These are phyloP conservation scores for Nothocercus julius DNA, from an alignment of 2,113 vertebrate genomes.

Conservation along the genomic window DNA sequence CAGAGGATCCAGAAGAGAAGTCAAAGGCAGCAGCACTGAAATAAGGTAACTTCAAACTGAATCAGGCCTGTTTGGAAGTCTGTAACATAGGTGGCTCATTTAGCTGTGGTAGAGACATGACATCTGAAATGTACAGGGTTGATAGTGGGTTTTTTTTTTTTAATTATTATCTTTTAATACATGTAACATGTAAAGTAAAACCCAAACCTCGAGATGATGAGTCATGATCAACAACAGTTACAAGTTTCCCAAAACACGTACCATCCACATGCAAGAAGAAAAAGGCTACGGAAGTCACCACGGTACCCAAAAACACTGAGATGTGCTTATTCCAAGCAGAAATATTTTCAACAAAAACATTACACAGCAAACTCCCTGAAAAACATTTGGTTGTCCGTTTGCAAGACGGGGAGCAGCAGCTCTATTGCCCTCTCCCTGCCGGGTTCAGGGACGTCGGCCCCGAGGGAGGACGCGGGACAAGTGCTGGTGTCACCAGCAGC, in stretches of 20 bases:
- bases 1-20: constrained; percentile 50
- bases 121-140: background rate
- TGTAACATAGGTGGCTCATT: background rate
- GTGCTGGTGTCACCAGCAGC: background rate
- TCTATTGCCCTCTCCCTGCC: constrained; percentile 36
- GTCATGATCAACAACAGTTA: constrained; percentile 11
- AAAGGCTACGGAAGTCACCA: constrained; percentile 65
- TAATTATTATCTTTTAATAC: background rate
- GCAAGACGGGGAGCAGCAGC: background rate
- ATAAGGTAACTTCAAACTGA: background rate
- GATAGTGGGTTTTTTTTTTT: constrained; percentile 43
- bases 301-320: constrained; percentile 42
- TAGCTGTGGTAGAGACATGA: constrained; percentile 4
- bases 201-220: constrained; percentile 40
- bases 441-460: constrained; percentile 32
- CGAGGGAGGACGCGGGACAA: background rate
- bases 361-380: constrained; percentile 51
- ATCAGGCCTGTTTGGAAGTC: background rate
- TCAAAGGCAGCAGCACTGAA: constrained; percentile 17
- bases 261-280: constrained; percentile 69
- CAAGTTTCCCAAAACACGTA: constrained; percentile 59
- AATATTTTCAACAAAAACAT: constrained; percentile 47
- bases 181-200: constrained; percentile 16
- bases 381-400: constrained; percentile 22
- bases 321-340: constrained; percentile 55